These are phyloP conservation scores for human DNA, from an alignment of 2,113 vertebrate species.

Conservation along the genomic window GRCh38 chrX:94092001-94092500, in stretches of 20 bases:
- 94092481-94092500: neutral
- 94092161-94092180: neutral
- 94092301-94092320: neutral
- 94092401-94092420: neutral
- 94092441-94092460: neutral
- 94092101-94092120: conserved; percentile 1
- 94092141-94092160: neutral
- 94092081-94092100: neutral
- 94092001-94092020: neutral
- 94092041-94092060: neutral
- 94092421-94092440: neutral
- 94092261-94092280: neutral
- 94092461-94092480: neutral
- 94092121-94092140: neutral
- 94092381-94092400: neutral
- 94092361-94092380: neutral
- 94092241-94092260: neutral
- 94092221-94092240: neutral
- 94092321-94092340: neutral
- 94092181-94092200: neutral
- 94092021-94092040: neutral
- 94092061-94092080: neutral
- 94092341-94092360: neutral
- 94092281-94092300: neutral
- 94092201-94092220: neutral